A percentile compares a stretch with the other conserved stretches of the same genome.
These are phyloP conservation scores for Phylloscopus collybita DNA, from an alignment of 2,797 vertebrate genomes.

Conservation along the genomic window DNA sequence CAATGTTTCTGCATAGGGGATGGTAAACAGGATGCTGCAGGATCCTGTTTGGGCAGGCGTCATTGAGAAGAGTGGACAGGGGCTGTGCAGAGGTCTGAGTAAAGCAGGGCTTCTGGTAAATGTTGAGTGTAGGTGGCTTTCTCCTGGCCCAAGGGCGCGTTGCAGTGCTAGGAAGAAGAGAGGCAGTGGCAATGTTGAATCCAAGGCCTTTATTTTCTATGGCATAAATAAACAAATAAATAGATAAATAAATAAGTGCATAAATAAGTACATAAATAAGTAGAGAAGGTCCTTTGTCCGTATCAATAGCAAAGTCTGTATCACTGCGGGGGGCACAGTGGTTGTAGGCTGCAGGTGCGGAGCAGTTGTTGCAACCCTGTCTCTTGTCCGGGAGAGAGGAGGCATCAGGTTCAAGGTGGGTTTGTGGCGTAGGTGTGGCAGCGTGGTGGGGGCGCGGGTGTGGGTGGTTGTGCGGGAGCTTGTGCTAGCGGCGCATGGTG, in stretches of 20 bases:
- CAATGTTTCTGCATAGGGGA: accelerated
- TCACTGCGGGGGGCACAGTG: too few species aligned
- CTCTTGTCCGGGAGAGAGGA: too few species aligned
- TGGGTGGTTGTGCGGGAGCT: neutral
- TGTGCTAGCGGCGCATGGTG: neutral
- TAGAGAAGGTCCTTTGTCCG: too few species aligned
- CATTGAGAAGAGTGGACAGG: accelerated
- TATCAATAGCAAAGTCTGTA: too few species aligned
- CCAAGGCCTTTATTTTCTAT: too few species aligned
- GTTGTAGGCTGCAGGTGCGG: too few species aligned
- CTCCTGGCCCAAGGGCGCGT: accelerated
- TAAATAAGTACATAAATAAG: too few species aligned
- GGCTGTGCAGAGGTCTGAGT: accelerated
- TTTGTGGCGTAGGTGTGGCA: neutral
- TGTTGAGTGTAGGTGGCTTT: neutral
- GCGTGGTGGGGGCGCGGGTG: neutral
- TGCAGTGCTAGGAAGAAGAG: neutral
- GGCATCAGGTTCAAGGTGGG: neutral
- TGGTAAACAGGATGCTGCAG: accelerated
- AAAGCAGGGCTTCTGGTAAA: accelerated
- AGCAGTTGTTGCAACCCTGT: too few species aligned
- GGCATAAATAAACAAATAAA: too few species aligned
- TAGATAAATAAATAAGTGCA: too few species aligned
- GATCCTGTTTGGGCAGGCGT: accelerated
- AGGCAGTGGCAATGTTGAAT: neutral